Evolutionary conservation across 2,888 invertebrate species (phyloP).

Genomic region (Amblyjoppa proteus): DNA sequence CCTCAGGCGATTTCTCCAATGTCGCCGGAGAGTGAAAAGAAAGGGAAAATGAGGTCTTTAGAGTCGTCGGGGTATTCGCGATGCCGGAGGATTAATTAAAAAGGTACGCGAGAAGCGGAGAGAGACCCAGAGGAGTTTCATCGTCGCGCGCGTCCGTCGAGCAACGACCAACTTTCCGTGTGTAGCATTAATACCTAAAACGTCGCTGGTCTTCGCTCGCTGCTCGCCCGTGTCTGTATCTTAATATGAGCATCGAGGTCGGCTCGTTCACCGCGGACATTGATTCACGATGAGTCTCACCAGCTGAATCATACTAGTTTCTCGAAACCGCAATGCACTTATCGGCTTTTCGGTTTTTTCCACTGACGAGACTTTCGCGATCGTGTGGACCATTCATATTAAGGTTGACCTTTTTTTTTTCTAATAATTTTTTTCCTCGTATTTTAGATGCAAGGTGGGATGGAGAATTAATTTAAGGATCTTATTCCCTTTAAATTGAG

Average conservation of each 20-base stretch:
- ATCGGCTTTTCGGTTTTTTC: conserved; percentile 5
- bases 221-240: not conserved
- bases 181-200: conserved; percentile 27
- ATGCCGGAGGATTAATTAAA: conserved; percentile 64
- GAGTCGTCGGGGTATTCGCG: conserved; percentile 24
- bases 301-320: conserved; percentile 36
- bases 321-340: conserved; percentile 11
- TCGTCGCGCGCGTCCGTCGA: conserved; percentile 12
- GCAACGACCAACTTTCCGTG: conserved; percentile 45
- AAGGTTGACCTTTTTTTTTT: not conserved
- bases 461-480: not conserved
- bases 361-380: not conserved
- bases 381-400: not conserved
- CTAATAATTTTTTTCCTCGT: not conserved
- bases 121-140: not conserved
- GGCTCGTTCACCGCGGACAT: not conserved
- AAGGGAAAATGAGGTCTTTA: conserved; percentile 28
- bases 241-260: conserved; percentile 32
- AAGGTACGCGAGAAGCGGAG: conserved; percentile 29
- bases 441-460: not conserved
- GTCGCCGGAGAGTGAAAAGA: conserved; percentile 39
- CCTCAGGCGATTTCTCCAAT: conserved; percentile 54
- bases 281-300: conserved; percentile 22
- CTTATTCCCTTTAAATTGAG: not conserved
- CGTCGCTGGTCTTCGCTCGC: conserved; percentile 16